Conservation (phyloP, 2,113 vertebrate genomes). For the human region GRCh38 chr5:1390501-1391000, state of each 20-base stretch:
- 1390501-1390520: background rate
- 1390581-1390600: background rate
- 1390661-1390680: no score
- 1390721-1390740: background rate
- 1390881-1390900: background rate
- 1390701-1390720: background rate
- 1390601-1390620: background rate
- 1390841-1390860: background rate
- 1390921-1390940: background rate
- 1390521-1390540: background rate
- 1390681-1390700: background rate
- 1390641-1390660: background rate
- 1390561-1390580: accelerated
- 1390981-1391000: no score
- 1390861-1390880: background rate
- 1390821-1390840: background rate
- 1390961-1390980: background rate
- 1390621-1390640: no score
- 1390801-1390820: background rate
- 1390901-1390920: background rate
- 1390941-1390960: background rate
- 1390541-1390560: background rate
- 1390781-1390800: background rate
- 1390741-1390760: background rate
- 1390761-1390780: background rate